These are phyloP conservation scores for Synanceia verrucosa DNA, from an alignment of 2,797 vertebrate species.

Conservation along the genomic window DNA sequence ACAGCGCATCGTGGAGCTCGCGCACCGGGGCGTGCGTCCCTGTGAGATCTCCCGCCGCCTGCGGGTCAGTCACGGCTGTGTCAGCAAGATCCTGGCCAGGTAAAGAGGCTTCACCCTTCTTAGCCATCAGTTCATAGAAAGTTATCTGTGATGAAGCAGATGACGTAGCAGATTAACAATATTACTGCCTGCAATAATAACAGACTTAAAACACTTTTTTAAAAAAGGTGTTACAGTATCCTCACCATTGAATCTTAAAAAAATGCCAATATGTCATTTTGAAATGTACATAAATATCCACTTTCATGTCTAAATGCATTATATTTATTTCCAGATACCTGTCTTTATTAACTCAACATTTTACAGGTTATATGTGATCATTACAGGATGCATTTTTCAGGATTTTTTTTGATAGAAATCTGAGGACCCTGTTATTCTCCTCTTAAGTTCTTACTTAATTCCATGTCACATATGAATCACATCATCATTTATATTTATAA, in stretches of 20 bases:
- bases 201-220: no score
- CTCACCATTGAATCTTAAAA: not conserved
- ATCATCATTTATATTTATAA: not conserved
- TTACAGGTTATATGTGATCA: not conserved
- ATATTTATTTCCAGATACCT: not conserved
- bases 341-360: not conserved
- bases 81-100: constrained; percentile 94
- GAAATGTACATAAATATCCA: not conserved
- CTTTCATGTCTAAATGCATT: not conserved
- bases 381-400: not conserved
- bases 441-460: not conserved
- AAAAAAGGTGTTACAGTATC: not conserved
- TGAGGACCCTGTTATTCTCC: not conserved
- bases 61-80: constrained; percentile 93
- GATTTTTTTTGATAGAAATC: not conserved
- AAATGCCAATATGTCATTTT: not conserved
- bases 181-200: not conserved
- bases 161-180: not conserved
- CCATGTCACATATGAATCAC: not conserved
- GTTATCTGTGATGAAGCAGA: not conserved
- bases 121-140: not conserved
- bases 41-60: constrained; percentile 80
- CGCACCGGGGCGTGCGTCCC: constrained; percentile 89
- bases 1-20: constrained; percentile 92
- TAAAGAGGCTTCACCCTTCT: no score